Conservation (phyloP, 2,797 vertebrate species). For the Esox masquinongy region DNA sequence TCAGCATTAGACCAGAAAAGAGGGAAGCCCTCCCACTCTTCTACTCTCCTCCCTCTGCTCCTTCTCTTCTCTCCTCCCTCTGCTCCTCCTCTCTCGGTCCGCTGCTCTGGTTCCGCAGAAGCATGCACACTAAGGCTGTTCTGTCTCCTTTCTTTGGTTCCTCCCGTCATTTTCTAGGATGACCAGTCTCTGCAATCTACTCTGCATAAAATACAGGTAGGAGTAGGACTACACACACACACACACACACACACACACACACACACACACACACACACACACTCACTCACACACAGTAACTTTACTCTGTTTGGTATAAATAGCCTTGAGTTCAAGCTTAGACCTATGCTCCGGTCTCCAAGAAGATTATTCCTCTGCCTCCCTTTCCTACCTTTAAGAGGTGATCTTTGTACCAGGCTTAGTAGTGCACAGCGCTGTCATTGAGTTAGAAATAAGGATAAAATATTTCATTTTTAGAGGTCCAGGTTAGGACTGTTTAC, state of each 20-base stretch:
- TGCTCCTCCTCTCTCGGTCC: background rate
- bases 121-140: slow-evolving; percentile 72
- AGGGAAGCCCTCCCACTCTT: slow-evolving; percentile 69
- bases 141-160: slow-evolving; percentile 53
- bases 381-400: background rate
- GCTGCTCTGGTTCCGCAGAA: slow-evolving; percentile 67
- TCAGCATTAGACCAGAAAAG: background rate
- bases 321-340: background rate
- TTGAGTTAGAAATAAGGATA: background rate
- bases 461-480: background rate
- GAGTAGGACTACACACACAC: slow-evolving; percentile 25
- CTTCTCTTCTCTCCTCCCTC: slow-evolving; percentile 1
- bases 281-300: background rate
- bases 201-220: slow-evolving; percentile 97
- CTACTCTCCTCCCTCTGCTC: slow-evolving; percentile 7
- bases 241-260: slow-evolving; percentile 7
- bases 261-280: background rate
- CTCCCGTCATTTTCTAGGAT: slow-evolving; percentile 77
- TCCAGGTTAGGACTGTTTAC: slow-evolving; percentile 13
- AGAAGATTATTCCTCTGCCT: background rate
- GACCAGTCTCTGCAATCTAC: slow-evolving; percentile 90
- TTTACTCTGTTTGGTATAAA: background rate
- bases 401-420: background rate
- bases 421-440: background rate
- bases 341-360: background rate